Evolutionary conservation across 2,113 vertebrate species (phyloP).

Genomic region (Alouatta palliata): DNA sequence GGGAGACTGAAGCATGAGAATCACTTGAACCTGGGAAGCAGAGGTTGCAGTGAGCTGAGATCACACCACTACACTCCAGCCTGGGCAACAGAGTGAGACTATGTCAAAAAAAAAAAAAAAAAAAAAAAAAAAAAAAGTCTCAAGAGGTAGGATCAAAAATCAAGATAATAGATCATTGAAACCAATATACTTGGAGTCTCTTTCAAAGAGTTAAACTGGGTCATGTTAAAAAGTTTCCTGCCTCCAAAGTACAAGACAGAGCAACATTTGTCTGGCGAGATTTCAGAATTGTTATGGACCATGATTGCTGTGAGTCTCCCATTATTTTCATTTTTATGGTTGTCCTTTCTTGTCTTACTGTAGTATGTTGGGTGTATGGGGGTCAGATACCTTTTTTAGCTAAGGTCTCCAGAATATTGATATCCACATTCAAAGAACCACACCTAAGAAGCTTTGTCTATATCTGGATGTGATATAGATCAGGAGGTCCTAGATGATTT

Average conservation of each 20-base stretch:
- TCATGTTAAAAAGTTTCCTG: neutral
- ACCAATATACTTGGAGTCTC: neutral
- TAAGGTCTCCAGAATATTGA: neutral
- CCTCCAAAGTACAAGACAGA: neutral
- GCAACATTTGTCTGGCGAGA: neutral
- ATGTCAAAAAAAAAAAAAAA: too few species aligned
- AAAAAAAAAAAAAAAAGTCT: neutral
- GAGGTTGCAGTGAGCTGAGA: too few species aligned
- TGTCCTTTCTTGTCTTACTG: neutral
- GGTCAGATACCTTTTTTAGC: neutral
- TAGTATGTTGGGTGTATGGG: accelerated
- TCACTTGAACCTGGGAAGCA: too few species aligned
- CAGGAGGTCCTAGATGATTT: neutral
- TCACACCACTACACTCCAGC: too few species aligned
- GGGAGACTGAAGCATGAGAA: too few species aligned
- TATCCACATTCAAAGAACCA: neutral
- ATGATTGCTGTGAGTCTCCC: neutral
- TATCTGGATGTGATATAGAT: neutral
- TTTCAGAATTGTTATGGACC: neutral
- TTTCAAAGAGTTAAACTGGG: neutral
- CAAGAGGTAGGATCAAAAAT: neutral
- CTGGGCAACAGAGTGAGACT: too few species aligned
- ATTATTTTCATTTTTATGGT: neutral
- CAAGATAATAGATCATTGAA: neutral
- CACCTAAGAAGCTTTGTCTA: neutral